These are phyloP conservation scores for Poeciliopsis turneri DNA, from an alignment of 2,797 vertebrate species.

Conservation along the genomic window DNA sequence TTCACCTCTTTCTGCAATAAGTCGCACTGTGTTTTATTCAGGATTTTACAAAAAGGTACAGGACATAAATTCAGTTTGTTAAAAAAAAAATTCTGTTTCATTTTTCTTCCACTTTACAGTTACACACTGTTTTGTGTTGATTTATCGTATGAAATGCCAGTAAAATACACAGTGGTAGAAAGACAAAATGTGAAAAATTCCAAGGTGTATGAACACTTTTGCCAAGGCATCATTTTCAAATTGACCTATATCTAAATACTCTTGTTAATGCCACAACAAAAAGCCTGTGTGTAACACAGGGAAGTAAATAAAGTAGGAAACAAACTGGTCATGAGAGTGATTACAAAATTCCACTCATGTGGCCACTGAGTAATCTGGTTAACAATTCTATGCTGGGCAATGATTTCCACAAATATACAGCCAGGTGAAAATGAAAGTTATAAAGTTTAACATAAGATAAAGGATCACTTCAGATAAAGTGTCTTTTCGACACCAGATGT, in stretches of 20 bases:
- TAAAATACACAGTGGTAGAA: not conserved
- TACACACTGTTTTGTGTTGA: not conserved
- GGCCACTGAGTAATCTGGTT: conserved; percentile 52
- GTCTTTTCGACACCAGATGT: not conserved
- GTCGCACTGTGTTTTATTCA: not conserved
- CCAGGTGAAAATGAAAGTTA: not conserved
- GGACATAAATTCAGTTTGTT: not conserved
- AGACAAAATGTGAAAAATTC: not conserved
- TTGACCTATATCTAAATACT: not conserved
- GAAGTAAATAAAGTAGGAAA: not conserved
- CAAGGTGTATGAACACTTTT: not conserved
- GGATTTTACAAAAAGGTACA: not conserved
- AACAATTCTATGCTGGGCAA: conserved; percentile 40
- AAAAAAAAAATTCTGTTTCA: not conserved
- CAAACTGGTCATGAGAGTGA: conserved; percentile 2
- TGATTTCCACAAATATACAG: conserved; percentile 14
- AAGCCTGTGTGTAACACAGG: not conserved
- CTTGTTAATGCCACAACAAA: not conserved
- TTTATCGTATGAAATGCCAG: not conserved
- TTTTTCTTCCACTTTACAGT: not conserved
- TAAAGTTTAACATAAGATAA: not conserved
- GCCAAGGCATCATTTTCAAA: not conserved
- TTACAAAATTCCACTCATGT: conserved; percentile 44
- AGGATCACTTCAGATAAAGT: not conserved
- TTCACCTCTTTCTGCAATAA: not conserved